phyloP scores from a whole-genome alignment of 2,113 vertebrate genomes.

The Neotoma lepida region DNA sequence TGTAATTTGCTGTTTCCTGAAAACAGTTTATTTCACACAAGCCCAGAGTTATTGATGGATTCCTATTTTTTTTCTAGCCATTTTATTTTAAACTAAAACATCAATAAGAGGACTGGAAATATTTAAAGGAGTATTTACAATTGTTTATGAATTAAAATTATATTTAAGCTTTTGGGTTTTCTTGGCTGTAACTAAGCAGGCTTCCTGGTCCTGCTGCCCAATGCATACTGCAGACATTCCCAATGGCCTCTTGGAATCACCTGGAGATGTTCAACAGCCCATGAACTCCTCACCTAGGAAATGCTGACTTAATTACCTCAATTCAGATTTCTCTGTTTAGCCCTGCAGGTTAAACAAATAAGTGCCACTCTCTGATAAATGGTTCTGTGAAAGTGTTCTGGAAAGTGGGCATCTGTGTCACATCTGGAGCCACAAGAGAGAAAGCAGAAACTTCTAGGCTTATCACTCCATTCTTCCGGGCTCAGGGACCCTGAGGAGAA shows the following conservation, averaged over 20 bases:
- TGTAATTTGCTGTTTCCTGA: accelerated
- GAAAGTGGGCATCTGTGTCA: accelerated
- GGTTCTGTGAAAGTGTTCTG: accelerated
- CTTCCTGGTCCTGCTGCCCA: background rate
- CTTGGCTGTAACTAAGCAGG: background rate
- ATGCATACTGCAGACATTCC: too few relatives aligned
- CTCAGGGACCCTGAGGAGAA: accelerated
- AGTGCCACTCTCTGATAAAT: too few relatives aligned
- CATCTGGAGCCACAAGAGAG: accelerated
- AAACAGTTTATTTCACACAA: too few relatives aligned
- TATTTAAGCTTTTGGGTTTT: background rate
- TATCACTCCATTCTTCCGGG: background rate
- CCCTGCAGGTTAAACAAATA: background rate
- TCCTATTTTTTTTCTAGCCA: background rate
- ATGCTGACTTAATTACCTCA: background rate
- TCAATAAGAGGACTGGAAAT: background rate
- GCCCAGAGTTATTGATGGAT: accelerated
- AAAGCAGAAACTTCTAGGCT: background rate
- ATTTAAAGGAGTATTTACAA: background rate
- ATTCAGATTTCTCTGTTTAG: background rate
- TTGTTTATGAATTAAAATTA: background rate
- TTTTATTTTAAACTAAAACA: background rate
- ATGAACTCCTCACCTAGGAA: background rate
- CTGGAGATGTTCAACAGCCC: background rate
- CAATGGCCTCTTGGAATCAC: background rate